These are phyloP conservation scores for Eupristina koningsbergeri DNA, from an alignment of 1,140 invertebrate genomes.

Conservation along the genomic window DNA sequence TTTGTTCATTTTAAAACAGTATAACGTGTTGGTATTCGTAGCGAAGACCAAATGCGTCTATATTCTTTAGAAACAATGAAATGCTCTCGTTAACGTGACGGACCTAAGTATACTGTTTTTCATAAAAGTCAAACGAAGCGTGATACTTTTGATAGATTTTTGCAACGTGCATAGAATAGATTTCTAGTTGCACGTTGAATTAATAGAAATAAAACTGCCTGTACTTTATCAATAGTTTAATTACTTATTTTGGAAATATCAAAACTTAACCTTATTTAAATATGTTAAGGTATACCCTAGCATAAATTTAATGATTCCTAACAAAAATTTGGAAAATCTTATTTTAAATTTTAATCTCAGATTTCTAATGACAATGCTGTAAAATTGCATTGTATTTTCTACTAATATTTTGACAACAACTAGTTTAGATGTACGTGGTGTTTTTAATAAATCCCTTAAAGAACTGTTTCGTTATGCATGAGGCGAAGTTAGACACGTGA, in stretches of 20 bases:
- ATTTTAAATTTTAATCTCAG: not conserved
- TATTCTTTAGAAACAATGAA: not conserved
- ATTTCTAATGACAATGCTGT: not conserved
- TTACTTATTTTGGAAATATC: not conserved
- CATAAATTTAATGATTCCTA: not conserved
- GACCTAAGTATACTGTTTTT: not conserved
- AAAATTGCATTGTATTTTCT: not conserved
- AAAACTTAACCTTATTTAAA: no score
- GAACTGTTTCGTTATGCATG: not conserved
- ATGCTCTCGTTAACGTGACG: not conserved
- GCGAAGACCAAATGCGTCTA: not conserved
- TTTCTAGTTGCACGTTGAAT: not conserved
- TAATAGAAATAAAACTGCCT: not conserved
- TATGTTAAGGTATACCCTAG: no score
- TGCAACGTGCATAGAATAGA: not conserved
- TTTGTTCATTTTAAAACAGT: not conserved
- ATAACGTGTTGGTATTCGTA: not conserved
- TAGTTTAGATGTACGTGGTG: not conserved
- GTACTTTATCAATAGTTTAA: not conserved
- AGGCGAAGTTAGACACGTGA: not conserved
- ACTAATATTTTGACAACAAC: not conserved
- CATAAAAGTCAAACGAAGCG: constrained; percentile 3
- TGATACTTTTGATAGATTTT: not conserved
- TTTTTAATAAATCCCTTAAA: constrained; percentile 1
- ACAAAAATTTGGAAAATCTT: not conserved